A percentile compares a stretch with the other conserved stretches of the same genome.
Conservation (phyloP, 2,888 invertebrate genomes). For the Balanococcus diminutus region DNA sequence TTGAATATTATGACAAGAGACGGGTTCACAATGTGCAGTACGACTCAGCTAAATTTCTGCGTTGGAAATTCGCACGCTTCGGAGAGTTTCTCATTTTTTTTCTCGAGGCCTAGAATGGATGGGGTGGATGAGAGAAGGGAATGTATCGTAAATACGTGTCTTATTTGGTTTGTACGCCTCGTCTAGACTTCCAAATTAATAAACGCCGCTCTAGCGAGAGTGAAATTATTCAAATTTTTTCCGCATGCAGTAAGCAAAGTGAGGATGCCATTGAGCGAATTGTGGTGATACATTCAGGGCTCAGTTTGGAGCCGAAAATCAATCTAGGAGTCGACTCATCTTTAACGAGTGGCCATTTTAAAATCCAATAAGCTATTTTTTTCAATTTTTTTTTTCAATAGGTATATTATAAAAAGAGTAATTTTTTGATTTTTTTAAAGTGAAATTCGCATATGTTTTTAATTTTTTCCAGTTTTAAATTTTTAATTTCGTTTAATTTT, state of each 20-base stretch:
- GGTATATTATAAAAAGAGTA: too few species aligned
- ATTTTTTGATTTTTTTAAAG: too few species aligned
- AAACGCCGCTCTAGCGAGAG: neutral
- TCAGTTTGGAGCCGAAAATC: neutral
- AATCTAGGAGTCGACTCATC: neutral
- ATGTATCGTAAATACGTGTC: neutral
- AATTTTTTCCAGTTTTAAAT: too few species aligned
- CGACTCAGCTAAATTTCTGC: neutral
- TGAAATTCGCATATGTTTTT: too few species aligned
- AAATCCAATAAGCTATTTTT: neutral
- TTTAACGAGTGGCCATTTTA: neutral
- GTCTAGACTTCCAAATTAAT: neutral
- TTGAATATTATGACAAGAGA: constrained; percentile 45
- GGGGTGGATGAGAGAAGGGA: neutral
- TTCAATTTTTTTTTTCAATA: too few species aligned
- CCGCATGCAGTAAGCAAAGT: neutral
- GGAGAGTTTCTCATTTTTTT: neutral
- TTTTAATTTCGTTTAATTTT: too few species aligned
- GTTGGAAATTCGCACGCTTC: neutral
- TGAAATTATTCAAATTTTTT: neutral
- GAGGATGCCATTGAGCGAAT: too few species aligned
- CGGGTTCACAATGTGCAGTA: neutral
- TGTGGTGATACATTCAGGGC: neutral
- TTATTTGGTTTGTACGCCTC: neutral
- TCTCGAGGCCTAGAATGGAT: neutral